Conservation (phyloP, 1,140 invertebrate species). For the Drosophila ogumai region DNA sequence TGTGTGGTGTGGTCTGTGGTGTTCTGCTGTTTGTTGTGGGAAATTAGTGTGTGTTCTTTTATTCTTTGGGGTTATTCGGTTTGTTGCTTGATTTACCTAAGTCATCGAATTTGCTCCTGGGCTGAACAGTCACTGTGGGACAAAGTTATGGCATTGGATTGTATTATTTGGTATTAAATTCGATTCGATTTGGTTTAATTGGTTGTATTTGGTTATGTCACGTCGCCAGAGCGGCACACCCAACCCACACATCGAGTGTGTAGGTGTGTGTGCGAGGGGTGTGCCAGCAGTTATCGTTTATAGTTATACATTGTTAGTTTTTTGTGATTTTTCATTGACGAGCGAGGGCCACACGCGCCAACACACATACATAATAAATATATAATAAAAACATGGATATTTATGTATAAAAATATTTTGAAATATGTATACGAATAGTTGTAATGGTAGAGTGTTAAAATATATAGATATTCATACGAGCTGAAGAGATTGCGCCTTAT, state of each 20-base stretch:
- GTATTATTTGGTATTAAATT: slow-evolving; percentile 75
- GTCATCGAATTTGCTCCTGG: slow-evolving; percentile 90
- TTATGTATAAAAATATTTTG: slow-evolving; percentile 52
- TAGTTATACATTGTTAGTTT: slow-evolving; percentile 52
- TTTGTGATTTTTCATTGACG: slow-evolving; percentile 43
- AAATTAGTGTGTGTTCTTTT: slow-evolving; percentile 36
- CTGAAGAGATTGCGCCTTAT: slow-evolving; percentile 40
- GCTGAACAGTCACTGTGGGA: slow-evolving; percentile 89
- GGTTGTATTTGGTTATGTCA: slow-evolving; percentile 54
- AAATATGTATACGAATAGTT: slow-evolving; percentile 40
- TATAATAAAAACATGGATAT: slow-evolving; percentile 66
- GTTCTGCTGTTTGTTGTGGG: slow-evolving; percentile 22
- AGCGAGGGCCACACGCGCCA: slow-evolving; percentile 65
- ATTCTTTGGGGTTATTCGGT: slow-evolving; percentile 33
- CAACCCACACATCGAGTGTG: slow-evolving; percentile 13
- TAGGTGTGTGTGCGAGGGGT: slow-evolving; percentile 11
- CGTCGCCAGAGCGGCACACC: slow-evolving; percentile 22
- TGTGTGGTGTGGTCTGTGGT: slow-evolving; percentile 45
- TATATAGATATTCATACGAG: slow-evolving; percentile 40
- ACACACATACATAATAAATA: slow-evolving; percentile 56
- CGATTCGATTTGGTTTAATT: slow-evolving; percentile 50
- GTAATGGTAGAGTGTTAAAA: slow-evolving; percentile 29
- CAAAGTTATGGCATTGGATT: slow-evolving; percentile 81
- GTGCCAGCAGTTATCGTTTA: slow-evolving; percentile 40
- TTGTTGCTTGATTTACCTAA: slow-evolving; percentile 87